Base-by-base conservation (phyloP, 2,888 invertebrate genomes). In the Phorcus lineatus region DNA sequence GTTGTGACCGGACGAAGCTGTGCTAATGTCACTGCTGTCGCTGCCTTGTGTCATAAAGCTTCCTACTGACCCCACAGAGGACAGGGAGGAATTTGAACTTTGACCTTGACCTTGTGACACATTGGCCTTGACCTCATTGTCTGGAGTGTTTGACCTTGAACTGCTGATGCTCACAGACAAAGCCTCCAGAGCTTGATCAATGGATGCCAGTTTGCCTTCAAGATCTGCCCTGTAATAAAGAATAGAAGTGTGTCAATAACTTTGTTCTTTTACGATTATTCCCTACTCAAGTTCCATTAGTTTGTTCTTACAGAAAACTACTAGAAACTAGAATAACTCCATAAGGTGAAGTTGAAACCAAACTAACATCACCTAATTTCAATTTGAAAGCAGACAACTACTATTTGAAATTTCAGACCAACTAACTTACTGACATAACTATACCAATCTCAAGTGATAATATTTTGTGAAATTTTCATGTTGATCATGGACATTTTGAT, bases 141-240 rank as follows among this genome's bases (percentile, higher is more conserved):
- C 52, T 13, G 89, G 87, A 3, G 89, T 87, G 16, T 84, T 79
- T 52, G 89, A 87, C 76, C 86, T 78, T 28, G 87, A 86, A 57
- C 82, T 84, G 74, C 80, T 83, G 55, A 82, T 67, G 53, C 81
- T 81, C 77, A 82, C 78, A 40, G 84, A 83, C 57, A 86, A 76
- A 0, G 76, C 74, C 47, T 88, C 87, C 66, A 89, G 67, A 17
- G 87, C 86, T 28, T 87, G 86, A 53, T 89, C 87, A 19, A 87
- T 86, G 36, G 86, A 84, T 28, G 82, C 40, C 28, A 87, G 84
- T 53, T 85, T 84, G 40, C 83, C 79, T 66, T 86, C 84, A 36
- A 85, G 76, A 66, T 84, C 84, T 24, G 86, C 84, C 24, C 88
- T 88, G 83, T 31, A 84, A 84, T 7, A 62, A 19, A 53, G 13